Base-by-base conservation (phyloP, 1,140 invertebrate genomes). In the Triops longicaudatus region DNA sequence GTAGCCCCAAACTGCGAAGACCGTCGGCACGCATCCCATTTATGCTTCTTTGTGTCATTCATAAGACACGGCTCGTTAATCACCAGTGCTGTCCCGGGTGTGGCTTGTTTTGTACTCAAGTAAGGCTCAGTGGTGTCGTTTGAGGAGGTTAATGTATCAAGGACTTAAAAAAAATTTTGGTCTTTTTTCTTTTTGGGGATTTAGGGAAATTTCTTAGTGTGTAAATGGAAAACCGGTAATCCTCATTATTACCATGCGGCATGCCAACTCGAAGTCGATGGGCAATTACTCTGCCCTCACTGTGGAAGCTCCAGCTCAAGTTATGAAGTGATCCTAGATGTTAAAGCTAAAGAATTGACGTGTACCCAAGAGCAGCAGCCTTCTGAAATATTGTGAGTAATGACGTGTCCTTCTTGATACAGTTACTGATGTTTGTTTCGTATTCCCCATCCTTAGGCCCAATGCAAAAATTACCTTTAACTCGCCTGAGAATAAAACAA, bases 81-180 rank as follows among this genome's bases (percentile, higher is more conserved):
- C 95, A 98, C 83, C 93, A 95, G 82, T 95, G 93, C 83, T 98
- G 95, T 83, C 91, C 94, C 0, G 90, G 90, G 0, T 98, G 95
- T 84, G 95, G 95, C 7, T 85, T 94, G 22, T 98, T 96, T 83
- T 97, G 95, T 82, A 92, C 94, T 37, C 93, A 96, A 88, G 95
- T 92, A 82, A 82, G 79, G 71, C 12, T 5, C 6, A 78, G 71
- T 28, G 41, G 31, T 17, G 42, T 31, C 26, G n/a, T 75, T 28
- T 22, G 31, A 7, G 2, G 31, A 4, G 28, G 26, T 27, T n/a
- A 79, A 43, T 27, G n/a, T 14, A 26, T 37, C 31, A 31, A 50
- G 28, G 37, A 28, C 26, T 63, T 79, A 72, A 75, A 14, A 42
- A 50, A 50, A 26, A 74, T 75, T 79, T 73, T 76, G 76, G 73